phyloP scores from a whole-genome alignment of 2,888 invertebrate species.

The Antheraea assamensis region DNA sequence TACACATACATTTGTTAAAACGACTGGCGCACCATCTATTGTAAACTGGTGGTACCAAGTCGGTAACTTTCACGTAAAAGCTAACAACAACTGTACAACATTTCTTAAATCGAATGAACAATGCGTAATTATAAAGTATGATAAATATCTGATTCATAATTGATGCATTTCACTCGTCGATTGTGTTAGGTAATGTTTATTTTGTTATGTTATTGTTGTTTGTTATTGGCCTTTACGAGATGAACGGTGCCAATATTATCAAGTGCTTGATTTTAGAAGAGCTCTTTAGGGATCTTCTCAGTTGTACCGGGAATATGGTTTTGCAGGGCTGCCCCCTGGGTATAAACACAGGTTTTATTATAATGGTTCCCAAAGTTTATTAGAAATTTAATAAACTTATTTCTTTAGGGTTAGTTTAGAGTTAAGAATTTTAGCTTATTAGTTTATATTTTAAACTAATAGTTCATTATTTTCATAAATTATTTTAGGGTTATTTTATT shows the following conservation, averaged over 20 bases:
- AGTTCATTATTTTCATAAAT: too few relatives aligned
- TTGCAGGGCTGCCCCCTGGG: slow-evolving; percentile 30
- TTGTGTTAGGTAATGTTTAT: slow-evolving; percentile 34
- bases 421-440: too few relatives aligned
- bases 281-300: slow-evolving; percentile 43
- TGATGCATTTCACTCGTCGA: background rate
- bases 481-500: too few relatives aligned
- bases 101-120: background rate
- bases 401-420: background rate
- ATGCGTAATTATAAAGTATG: background rate
- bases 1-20: too few relatives aligned
- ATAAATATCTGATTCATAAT: slow-evolving; percentile 7
- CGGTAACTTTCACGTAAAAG: too few relatives aligned
- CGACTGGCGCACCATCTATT: too few relatives aligned
- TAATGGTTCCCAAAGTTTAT: background rate
- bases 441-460: too few relatives aligned
- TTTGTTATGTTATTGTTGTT: slow-evolving; percentile 50
- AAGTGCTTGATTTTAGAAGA: slow-evolving; percentile 44
- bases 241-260: slow-evolving; percentile 46
- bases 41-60: too few relatives aligned
- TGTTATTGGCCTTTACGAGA: slow-evolving; percentile 43
- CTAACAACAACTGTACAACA: too few relatives aligned
- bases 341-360: background rate
- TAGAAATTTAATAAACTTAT: background rate
- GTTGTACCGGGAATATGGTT: slow-evolving; percentile 40